Evolutionary conservation across 2,797 vertebrate genomes (phyloP).

Genomic region (Artibeus jamaicensis): DNA sequence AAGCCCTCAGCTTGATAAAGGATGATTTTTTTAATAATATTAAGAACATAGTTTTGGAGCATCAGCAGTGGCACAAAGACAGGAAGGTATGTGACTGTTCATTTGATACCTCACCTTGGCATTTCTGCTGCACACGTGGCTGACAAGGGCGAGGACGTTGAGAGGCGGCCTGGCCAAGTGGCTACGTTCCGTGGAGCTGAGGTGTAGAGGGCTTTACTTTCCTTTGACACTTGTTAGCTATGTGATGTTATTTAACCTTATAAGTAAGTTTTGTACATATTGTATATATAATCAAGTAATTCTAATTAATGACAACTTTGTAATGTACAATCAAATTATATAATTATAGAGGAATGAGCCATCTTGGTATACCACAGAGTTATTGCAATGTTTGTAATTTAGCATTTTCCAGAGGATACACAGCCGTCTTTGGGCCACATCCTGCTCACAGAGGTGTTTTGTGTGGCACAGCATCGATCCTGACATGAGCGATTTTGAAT

Average conservation of each 20-base stretch:
- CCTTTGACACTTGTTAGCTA: neutral
- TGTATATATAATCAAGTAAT: neutral
- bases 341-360: neutral
- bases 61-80: conserved; percentile 89
- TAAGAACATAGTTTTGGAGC: conserved; percentile 84
- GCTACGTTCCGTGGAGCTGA: neutral
- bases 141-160: accelerated
- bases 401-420: neutral
- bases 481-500: neutral
- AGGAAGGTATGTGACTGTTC: conserved; percentile 77
- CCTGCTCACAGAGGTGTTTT: neutral
- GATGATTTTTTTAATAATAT: conserved; percentile 87
- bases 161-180: neutral
- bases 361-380: neutral
- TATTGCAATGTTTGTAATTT: neutral
- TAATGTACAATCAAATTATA: neutral
- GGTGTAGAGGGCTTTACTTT: neutral
- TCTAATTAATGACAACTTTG: neutral
- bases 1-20: conserved; percentile 86
- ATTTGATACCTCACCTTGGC: neutral
- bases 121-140: accelerated
- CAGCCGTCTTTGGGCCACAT: neutral
- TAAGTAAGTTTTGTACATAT: neutral
- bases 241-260: neutral
- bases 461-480: neutral